Conservation (phyloP, 2,888 invertebrate species). For the Drosophila testacea region DNA sequence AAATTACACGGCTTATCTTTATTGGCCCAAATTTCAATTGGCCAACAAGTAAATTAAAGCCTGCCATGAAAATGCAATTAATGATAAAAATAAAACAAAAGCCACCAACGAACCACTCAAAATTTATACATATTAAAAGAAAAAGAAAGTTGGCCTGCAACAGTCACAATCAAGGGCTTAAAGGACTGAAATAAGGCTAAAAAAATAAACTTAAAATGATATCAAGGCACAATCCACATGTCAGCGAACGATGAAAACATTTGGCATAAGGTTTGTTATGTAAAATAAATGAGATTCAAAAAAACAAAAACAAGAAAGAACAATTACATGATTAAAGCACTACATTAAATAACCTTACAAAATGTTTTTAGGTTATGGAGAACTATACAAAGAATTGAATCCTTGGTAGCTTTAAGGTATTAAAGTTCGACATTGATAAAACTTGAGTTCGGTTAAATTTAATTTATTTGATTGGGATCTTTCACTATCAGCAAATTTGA, state of each 20-base stretch:
- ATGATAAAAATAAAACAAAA: conserved; percentile 54
- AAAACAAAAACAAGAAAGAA: conserved; percentile 16
- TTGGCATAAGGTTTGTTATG: conserved; percentile 44
- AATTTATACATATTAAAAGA: conserved; percentile 4
- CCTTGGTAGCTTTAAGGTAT: too few species aligned
- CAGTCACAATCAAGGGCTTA: conserved; percentile 15
- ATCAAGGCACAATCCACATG: conserved; percentile 36
- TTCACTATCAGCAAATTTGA: too few species aligned
- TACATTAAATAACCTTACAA: neutral
- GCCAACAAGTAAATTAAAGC: conserved; percentile 70
- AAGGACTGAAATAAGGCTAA: conserved; percentile 37
- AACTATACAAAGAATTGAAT: too few species aligned
- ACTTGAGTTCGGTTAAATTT: neutral
- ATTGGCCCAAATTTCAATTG: conserved; percentile 78
- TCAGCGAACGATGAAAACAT: conserved; percentile 46
- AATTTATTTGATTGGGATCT: too few species aligned
- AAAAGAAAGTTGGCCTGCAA: conserved; percentile 60
- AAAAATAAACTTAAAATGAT: conserved; percentile 29
- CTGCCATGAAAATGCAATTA: conserved; percentile 73
- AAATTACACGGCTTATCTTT: conserved; percentile 75
- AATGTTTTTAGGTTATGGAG: too few species aligned
- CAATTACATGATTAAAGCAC: too few species aligned
- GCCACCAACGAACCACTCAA: conserved; percentile 44
- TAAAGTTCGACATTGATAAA: neutral
- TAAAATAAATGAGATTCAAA: conserved; percentile 10